Base-by-base conservation (phyloP, 2,113 vertebrate genomes). In the Cyphomyrus discorhynchus region DNA sequence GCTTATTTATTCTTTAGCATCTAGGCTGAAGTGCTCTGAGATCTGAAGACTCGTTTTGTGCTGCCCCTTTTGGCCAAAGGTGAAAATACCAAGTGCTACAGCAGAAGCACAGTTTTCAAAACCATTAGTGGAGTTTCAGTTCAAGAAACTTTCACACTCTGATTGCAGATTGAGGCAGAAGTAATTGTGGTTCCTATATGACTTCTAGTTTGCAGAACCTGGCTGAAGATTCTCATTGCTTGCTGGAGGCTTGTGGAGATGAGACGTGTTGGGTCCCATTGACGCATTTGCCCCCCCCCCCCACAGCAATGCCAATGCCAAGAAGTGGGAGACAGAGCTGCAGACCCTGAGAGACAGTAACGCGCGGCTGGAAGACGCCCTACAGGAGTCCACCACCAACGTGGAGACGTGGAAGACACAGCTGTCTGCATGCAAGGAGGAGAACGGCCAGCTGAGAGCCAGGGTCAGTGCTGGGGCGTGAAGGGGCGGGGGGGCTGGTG, bases 361-460 rank as follows among this genome's bases (percentile, higher is more conserved):
- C 0, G 96, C 97, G 10, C 94, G 97, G 80, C 96, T 99, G 92
- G 96, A 93, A 88, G 95, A 97, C 0, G 96, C 98, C 0, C 96
- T 99, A 92, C 97, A 98, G 94, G 98, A 99, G 93, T 98, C 98
- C 0, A 96, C 97, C 0, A 95, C 96, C 93, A 98, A 97, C 56
- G 97, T 97, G 0, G 98, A 99, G 91, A 98, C 97, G 92, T 99
- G 98, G 98, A 99, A 98, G 94, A 96, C 96, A 90, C 97, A 99
- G 90, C 96, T 98, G 86, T 93, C 93, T 62, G 91, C 93, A 91
- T 97, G 98, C 95, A 97, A 98, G 70, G 98, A 98, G 0, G 98
- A 99, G 94, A 98, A 98, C 0, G 97, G 97, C 88, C 93, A 95
- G 24, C 97, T 99, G 91, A 96, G 95, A 92, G 94, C 92, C 93